Base-by-base conservation (phyloP, 2,113 vertebrate genomes). In the Lepisosteus osseus region DNA sequence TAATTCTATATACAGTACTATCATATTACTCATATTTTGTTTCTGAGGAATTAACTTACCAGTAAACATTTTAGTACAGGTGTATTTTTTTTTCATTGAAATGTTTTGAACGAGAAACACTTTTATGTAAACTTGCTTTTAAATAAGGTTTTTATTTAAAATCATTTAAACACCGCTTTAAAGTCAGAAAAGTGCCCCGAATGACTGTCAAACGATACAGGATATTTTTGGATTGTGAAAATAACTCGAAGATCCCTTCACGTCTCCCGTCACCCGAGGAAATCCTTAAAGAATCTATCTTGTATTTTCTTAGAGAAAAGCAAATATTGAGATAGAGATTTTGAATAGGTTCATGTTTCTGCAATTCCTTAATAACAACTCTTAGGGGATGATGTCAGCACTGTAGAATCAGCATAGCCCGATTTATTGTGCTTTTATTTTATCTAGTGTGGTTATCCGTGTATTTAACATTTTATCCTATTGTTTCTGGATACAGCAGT, bases 111-210 rank as follows among this genome's bases (percentile, higher is more conserved):
- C 29, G 29, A 1, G 29, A 29, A 29, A 29, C 29, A 29, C 29
- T 29, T 29, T 29, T 29, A 29, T 29, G 29, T 29, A 29, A 29
- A 29, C 29, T 29, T 29, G 29, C 29, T 29, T 29, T 29, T 29
- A 29, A 29, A 29, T 29, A 29, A 29, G 29, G 29, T 29, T 29
- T 29, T 29, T 51, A 9, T 51, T 51, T 51, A 75, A 87, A 79
- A 64, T 15, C 73, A 78, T 82, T 82, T 73, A 69, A 78, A 82
- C 82, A 81, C 77, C 84, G 80, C 81, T 75, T 62, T 17, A 2
- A 61, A 72, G 83, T 84, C 80, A 81, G 61, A 78, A 75, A 68
- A 81, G 63, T 61, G 69, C 70, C 47, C 43, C 40, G 61, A 54
- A 41, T 12, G 74, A 72, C 76, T 76, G 79, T 76, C 81, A 82